Evolutionary conservation across 2,113 vertebrate species (phyloP).

Genomic region (Pseudonaja textilis): DNA sequence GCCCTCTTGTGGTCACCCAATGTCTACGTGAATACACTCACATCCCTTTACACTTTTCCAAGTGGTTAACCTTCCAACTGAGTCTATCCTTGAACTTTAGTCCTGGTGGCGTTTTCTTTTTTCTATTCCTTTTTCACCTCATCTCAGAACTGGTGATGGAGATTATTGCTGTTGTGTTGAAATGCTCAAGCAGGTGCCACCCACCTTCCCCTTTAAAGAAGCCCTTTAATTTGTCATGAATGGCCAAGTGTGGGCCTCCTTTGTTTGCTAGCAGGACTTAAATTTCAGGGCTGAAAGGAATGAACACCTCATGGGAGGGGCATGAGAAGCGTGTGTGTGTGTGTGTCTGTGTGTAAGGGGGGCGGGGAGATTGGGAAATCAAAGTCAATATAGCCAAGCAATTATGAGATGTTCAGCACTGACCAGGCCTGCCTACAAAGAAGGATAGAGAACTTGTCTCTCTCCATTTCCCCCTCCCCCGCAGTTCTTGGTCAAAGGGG

Average conservation of each 20-base stretch:
- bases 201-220: conserved; percentile 57
- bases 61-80: conserved; percentile 13
- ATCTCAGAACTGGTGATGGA: conserved; percentile 10
- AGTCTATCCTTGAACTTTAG: conserved; percentile 37
- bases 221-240: conserved; percentile 67
- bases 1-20: conserved; percentile 23
- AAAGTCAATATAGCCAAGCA: conserved; percentile 68
- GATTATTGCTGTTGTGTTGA: conserved; percentile 46
- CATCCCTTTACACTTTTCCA: conserved; percentile 45
- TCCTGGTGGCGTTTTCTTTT: conserved; percentile 1
- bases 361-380: conserved; percentile 61
- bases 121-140: conserved; percentile 33
- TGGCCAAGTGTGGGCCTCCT: conserved; percentile 56
- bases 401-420: conserved; percentile 74
- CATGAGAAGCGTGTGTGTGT: conserved; percentile 62
- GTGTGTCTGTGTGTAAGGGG: not conserved
- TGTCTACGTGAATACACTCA: not conserved
- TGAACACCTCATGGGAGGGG: conserved; percentile 52
- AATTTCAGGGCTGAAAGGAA: conserved; percentile 79
- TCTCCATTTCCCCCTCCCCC: conserved; percentile 15
- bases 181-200: conserved; percentile 55
- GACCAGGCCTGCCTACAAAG: conserved; percentile 43
- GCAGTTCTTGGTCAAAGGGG: conserved; percentile 51
- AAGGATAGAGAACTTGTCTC: conserved; percentile 61
- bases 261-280: conserved; percentile 74